Conservation (phyloP, 2,113 vertebrate genomes). For the Dipodomys stephensi region DNA sequence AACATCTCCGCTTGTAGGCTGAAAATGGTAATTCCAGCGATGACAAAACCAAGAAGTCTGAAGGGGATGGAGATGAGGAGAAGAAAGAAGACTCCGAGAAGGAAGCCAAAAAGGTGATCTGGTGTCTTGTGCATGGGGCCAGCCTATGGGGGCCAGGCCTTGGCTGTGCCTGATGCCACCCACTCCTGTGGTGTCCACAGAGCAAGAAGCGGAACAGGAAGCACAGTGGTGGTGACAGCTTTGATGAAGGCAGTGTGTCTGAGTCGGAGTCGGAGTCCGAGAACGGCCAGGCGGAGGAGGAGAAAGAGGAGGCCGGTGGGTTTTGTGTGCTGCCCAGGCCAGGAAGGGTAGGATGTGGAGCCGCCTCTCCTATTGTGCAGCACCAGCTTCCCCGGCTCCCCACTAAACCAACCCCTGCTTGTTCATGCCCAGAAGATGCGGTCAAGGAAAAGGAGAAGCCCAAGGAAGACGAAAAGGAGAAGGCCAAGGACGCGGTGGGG, state of each 20-base stretch:
- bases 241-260: slow-evolving; percentile 92
- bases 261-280: slow-evolving; percentile 92
- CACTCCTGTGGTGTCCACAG: slow-evolving; percentile 66
- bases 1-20: slow-evolving; percentile 74
- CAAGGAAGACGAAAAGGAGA: slow-evolving; percentile 86
- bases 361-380: neutral
- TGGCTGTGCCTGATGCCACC: neutral
- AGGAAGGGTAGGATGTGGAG: neutral
- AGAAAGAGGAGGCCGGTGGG: slow-evolving; percentile 80
- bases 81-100: slow-evolving; percentile 87
- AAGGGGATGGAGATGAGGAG: slow-evolving; percentile 84
- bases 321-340: neutral
- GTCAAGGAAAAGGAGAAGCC: slow-evolving; percentile 81
- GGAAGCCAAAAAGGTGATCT: slow-evolving; percentile 89
- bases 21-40: slow-evolving; percentile 80
- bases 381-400: neutral
- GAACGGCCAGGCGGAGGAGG: slow-evolving; percentile 88
- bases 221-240: slow-evolving; percentile 89
- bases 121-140: neutral
- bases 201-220: slow-evolving; percentile 92
- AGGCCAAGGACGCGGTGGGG: slow-evolving; percentile 89
- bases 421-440: slow-evolving; percentile 71
- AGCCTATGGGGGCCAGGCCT: rapidly evolving
- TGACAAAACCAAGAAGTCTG: slow-evolving; percentile 83
- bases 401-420: neutral